Conservation (phyloP, 2,888 invertebrate species). For the Orthonevra nobilis region DNA sequence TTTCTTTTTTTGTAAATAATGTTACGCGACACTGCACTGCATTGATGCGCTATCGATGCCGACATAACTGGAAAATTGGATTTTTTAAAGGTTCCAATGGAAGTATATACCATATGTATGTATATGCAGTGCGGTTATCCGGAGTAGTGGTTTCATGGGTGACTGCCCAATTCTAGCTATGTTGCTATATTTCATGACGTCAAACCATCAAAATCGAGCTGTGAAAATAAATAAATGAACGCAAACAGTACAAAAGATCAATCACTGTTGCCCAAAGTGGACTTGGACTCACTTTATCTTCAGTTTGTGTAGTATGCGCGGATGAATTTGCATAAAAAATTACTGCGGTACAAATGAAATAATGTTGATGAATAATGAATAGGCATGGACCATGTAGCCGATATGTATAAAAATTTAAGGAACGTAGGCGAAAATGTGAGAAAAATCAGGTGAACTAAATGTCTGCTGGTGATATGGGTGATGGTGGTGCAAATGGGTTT, state of each 20-base stretch:
- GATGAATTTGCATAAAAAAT: conserved; percentile 27
- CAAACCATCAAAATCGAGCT: conserved; percentile 10
- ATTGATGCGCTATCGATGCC: conserved; percentile 3
- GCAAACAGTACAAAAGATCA: conserved; percentile 9
- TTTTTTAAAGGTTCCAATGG: neutral
- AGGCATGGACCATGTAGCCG: neutral
- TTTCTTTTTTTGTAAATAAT: too few relatives aligned
- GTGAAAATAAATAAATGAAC: conserved; percentile 23
- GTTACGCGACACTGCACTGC: neutral
- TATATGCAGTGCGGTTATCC: neutral
- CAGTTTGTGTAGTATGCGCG: neutral
- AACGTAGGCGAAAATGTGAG: conserved; percentile 1
- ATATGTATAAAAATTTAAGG: conserved; percentile 6
- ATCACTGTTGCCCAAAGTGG: conserved; percentile 3
- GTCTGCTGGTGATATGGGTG: conserved; percentile 4
- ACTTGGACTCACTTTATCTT: too few relatives aligned
- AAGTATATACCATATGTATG: too few relatives aligned
- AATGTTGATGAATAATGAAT: conserved; percentile 28
- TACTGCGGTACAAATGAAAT: conserved; percentile 7
- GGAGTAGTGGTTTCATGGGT: neutral
- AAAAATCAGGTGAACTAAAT: conserved; percentile 10
- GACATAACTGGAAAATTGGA: conserved; percentile 27
- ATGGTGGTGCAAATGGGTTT: conserved; percentile 6
- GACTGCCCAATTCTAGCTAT: neutral
- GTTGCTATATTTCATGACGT: conserved; percentile 3